Percentiles rank a stretch among this genome's conserved stretches.
Evolutionary conservation across 2,797 vertebrate genomes (phyloP).

Genomic region (Epinephelus coioides): DNA sequence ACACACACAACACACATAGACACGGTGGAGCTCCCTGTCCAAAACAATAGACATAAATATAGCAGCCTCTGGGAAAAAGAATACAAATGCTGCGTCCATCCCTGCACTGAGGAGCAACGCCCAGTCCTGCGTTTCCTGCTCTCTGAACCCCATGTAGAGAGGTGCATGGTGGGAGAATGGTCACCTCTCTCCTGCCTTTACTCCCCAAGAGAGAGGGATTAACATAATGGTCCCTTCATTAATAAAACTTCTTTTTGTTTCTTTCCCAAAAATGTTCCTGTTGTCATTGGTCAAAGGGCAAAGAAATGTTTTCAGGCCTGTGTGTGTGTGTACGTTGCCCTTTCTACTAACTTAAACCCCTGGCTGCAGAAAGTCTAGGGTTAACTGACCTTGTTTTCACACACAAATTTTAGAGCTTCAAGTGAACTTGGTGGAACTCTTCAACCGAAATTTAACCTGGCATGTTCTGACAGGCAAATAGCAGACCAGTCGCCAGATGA

Average conservation of each 20-base stretch:
- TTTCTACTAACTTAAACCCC: background rate
- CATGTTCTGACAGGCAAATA: conserved; percentile 3
- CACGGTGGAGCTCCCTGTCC: conserved; percentile 55
- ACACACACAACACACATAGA: conserved; percentile 37
- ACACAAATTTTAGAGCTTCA: background rate
- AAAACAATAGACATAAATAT: conserved; percentile 81
- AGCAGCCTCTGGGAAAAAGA: conserved; percentile 80
- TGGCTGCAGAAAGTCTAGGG: background rate
- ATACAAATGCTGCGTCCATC: conserved; percentile 84
- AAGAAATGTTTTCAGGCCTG: background rate
- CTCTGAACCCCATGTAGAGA: conserved; percentile 58
- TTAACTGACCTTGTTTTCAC: conserved; percentile 1
- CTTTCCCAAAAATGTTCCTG: background rate
- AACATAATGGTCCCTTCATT: background rate
- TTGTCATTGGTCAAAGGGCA: background rate
- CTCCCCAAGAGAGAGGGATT: background rate
- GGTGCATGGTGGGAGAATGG: conserved; percentile 38
- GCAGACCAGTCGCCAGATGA: too few relatives aligned
- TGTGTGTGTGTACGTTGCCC: background rate
- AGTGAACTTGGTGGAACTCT: background rate
- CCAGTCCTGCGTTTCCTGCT: conserved; percentile 86
- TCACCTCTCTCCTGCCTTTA: background rate
- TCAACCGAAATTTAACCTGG: background rate
- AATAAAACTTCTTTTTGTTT: background rate
- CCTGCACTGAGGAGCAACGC: conserved; percentile 82